Base-by-base conservation (phyloP, 2,797 vertebrate genomes). In the Saxicola maurus region DNA sequence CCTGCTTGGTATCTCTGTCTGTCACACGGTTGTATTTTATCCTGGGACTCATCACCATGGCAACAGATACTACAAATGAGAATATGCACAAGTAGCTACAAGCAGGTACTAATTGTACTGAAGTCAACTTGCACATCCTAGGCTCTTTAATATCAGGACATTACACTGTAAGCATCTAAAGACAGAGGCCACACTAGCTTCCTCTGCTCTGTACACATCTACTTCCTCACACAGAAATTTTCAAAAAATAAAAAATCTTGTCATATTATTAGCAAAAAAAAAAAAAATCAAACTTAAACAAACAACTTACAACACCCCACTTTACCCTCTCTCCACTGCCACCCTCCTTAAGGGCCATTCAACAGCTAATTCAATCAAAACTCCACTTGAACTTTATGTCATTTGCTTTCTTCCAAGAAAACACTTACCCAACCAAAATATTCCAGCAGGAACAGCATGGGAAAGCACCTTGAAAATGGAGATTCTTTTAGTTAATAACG, bases 391-490 rank as follows among this genome's bases (percentile, higher is more conserved):
- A 69, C 52, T 62, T 82, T 35, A 13, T 21, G 11, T 42, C 27
- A 53, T 74, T 55, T 48, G 21, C 24, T 57, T 78, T 74, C 61
- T 55, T 27, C 27, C 51, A 88, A 43, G 60, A 7, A 57, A 91
- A 35, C 42, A 96, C 98, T 98, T 82, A 99, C 99, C 98, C 49
- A 99, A 86, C 72, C 98, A 99, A 85, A 98, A 76, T 27, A 97
- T 14, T 37, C 98, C 99, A 43, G 98, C 98, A 16, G 98, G 98
- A 68, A 98, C 24, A 25, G 98, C 98, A 7, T 97, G 97, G 64
- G 89, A 97, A 56, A 99, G 71, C 69, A 98, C 86, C 73, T 94
- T 96, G 53, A 95, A 80, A 87, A 99, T 4, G 1, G 97, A 92
- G 35, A 99, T 86, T 92, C 95, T 98, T 92, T 98, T 96, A 87